phyloP scores from a whole-genome alignment of 2,888 invertebrate species.

The Agapostemon virescens region DNA sequence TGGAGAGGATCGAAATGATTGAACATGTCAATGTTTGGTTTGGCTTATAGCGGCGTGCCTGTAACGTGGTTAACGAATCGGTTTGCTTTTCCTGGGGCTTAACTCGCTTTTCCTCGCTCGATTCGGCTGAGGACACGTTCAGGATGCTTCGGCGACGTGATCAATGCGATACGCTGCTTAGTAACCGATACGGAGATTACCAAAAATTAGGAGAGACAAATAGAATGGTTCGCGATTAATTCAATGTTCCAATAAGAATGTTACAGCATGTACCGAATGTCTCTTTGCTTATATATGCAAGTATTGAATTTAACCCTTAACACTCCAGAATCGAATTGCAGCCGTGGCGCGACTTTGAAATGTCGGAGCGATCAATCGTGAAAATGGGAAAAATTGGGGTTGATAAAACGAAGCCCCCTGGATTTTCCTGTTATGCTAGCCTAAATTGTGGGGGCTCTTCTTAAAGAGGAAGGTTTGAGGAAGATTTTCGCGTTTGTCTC shows the following conservation, averaged over 20 bases:
- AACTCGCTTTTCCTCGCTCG: slow-evolving; percentile 47
- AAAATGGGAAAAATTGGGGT: no score
- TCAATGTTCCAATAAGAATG: not conserved
- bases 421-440: no score
- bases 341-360: no score
- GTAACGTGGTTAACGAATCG: slow-evolving; percentile 76
- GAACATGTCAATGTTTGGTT: slow-evolving; percentile 80
- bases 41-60: slow-evolving; percentile 68
- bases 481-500: no score
- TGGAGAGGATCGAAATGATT: slow-evolving; percentile 75
- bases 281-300: no score
- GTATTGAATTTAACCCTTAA: no score
- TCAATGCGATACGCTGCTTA: not conserved
- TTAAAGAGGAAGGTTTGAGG: no score
- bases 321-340: no score
- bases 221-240: not conserved
- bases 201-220: slow-evolving; percentile 4
- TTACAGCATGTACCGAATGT: no score
- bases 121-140: slow-evolving; percentile 28
- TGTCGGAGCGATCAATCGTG: no score
- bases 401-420: no score
- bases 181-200: slow-evolving; percentile 5
- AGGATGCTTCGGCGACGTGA: not conserved
- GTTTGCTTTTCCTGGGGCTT: slow-evolving; percentile 72
- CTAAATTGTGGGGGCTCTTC: no score